These are phyloP conservation scores for Epinephelus malabaricus DNA, from an alignment of 2,797 vertebrate species.

Conservation along the genomic window DNA sequence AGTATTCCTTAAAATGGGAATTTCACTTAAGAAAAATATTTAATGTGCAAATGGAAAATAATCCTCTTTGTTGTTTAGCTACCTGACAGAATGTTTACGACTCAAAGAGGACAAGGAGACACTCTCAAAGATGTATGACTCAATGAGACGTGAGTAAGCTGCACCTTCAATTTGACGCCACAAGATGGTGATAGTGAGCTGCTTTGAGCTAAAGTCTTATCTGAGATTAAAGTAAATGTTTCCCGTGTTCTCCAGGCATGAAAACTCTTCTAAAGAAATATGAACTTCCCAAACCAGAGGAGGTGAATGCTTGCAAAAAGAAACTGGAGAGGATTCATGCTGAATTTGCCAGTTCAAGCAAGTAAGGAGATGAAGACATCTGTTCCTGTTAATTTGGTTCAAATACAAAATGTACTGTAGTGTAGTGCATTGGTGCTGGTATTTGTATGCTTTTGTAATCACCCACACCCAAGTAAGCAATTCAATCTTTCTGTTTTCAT, in stretches of 20 bases:
- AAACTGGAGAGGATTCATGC: conserved; percentile 94
- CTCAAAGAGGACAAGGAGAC: conserved; percentile 89
- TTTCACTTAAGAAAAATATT: background rate
- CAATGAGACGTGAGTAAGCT: conserved; percentile 94
- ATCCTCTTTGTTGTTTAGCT: conserved; percentile 81
- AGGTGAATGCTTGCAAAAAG: conserved; percentile 90
- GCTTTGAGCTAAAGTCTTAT: fast-evolving
- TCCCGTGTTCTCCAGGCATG: conserved; percentile 84
- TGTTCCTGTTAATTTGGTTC: background rate
- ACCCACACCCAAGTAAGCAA: conserved; percentile 41
- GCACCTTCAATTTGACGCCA: conserved; percentile 54
- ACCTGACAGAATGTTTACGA: conserved; percentile 92
- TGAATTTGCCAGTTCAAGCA: conserved; percentile 84
- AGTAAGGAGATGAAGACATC: conserved; percentile 84
- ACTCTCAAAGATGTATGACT: conserved; percentile 89
- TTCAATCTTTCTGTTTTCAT: conserved; percentile 32
- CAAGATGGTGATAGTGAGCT: conserved; percentile 59
- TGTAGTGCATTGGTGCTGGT: background rate
- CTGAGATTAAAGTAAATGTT: background rate
- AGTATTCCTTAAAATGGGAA: background rate
- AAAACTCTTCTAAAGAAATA: conserved; percentile 93
- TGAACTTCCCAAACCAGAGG: conserved; percentile 90
- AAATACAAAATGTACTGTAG: background rate
- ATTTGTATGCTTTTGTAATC: background rate
- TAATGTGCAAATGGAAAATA: background rate